A percentile compares a stretch with the other conserved stretches of the same genome.
phyloP scores from a whole-genome alignment of 2,113 vertebrate species.

The Struthio camelus region DNA sequence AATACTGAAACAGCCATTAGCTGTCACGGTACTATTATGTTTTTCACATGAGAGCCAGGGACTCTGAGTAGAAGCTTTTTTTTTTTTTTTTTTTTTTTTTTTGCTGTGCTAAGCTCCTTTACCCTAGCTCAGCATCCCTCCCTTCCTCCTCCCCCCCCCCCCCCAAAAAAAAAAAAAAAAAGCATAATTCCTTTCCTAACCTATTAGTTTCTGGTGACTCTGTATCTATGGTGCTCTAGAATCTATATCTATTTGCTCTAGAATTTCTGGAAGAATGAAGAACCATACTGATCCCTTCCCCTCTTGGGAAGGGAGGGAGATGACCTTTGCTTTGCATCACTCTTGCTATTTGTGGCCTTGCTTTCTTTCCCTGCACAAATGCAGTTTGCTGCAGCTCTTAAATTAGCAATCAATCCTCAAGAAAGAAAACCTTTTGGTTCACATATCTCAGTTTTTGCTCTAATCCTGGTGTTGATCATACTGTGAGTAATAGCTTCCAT shows the following conservation, averaged over 20 bases:
- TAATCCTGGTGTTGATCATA: neutral
- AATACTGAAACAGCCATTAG: neutral
- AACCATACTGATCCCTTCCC: neutral
- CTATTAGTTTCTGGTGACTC: neutral
- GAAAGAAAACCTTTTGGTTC: neutral
- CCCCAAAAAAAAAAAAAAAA: too few relatives aligned
- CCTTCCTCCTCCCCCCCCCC: neutral
- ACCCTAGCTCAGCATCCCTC: neutral
- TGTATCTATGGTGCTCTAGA: neutral
- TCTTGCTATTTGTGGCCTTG: neutral
- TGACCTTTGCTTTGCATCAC: neutral
- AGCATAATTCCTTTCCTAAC: neutral
- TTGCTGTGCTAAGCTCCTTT: neutral
- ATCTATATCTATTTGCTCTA: too few relatives aligned
- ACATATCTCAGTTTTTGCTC: neutral
- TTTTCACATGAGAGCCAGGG: neutral
- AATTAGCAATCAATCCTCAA: neutral
- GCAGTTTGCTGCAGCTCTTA: neutral
- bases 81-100: too few relatives aligned
- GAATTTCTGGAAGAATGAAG: neutral
- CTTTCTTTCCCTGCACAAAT: neutral
- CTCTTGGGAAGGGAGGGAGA: neutral
- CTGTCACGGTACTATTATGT: neutral
- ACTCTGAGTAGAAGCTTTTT: neutral
- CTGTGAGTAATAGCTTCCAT: neutral